Conservation (phyloP, 2,888 invertebrate species). For the Caenorhabditis uteleia region DNA sequence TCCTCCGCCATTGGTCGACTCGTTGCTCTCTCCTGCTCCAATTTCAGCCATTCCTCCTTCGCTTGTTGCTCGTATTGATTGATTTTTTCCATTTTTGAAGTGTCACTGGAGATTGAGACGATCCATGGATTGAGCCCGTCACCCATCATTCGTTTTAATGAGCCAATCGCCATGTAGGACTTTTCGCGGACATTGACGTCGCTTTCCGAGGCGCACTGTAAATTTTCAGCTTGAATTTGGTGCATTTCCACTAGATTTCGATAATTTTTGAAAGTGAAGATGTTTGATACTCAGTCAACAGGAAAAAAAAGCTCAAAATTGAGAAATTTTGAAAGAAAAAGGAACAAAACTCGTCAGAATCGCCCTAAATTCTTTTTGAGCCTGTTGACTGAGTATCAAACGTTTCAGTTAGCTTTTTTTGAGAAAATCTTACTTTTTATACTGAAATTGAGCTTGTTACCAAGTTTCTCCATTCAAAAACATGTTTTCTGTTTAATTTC, state of each 20-base stretch:
- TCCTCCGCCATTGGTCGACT: not conserved
- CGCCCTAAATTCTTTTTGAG: too few species aligned
- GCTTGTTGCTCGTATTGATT: conserved; percentile 27
- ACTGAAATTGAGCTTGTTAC: too few species aligned
- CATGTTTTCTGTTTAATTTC: too few species aligned
- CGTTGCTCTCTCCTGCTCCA: not conserved
- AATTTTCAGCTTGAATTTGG: not conserved
- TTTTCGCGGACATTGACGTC: conserved; percentile 46
- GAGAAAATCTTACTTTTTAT: too few species aligned
- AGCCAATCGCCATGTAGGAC: conserved; percentile 41
- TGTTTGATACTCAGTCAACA: too few species aligned
- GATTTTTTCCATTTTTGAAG: conserved; percentile 45
- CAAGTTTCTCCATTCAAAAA: too few species aligned
- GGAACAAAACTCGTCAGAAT: too few species aligned
- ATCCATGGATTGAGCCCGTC: conserved; percentile 20
- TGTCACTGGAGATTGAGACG: conserved; percentile 27
- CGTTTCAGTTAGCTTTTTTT: too few species aligned
- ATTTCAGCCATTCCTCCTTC: conserved; percentile 18
- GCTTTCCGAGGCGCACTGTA: conserved; percentile 40
- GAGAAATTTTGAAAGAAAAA: too few species aligned
- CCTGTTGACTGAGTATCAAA: too few species aligned
- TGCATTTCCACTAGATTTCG: not conserved
- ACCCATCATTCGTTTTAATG: conserved; percentile 37
- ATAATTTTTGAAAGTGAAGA: too few species aligned
- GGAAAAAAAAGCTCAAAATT: too few species aligned